Percentiles rank a stretch among this genome's conserved stretches.
Evolutionary conservation across 2,113 vertebrate genomes (phyloP).

Genomic region (Collichthys lucidus): DNA sequence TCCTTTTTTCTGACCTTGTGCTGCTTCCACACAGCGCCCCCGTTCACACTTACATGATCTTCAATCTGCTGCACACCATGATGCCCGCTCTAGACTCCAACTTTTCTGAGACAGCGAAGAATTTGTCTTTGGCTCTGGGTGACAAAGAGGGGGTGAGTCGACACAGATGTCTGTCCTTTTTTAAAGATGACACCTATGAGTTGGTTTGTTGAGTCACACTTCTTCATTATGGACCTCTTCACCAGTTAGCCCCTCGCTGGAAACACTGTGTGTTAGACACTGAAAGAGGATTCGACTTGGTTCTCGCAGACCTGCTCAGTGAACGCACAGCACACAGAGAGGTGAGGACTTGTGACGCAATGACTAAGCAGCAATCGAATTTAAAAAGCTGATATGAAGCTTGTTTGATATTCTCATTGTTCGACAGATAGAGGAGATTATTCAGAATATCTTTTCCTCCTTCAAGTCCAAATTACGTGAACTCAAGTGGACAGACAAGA

Average conservation of each 20-base stretch:
- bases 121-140: conserved; percentile 66
- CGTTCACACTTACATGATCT: conserved; percentile 83
- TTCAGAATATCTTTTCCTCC: conserved; percentile 73
- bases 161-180: too few species aligned
- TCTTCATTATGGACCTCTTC: conserved; percentile 8
- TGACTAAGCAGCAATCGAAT: background rate
- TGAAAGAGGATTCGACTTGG: conserved; percentile 74
- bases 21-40: conserved; percentile 63
- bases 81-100: conserved; percentile 83
- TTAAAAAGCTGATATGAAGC: background rate
- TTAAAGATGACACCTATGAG: background rate
- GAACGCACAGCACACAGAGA: conserved; percentile 63
- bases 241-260: conserved; percentile 81
- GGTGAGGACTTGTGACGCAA: conserved; percentile 38
- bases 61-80: conserved; percentile 83
- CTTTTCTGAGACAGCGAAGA: conserved; percentile 73
- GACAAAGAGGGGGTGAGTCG: conserved; percentile 64
- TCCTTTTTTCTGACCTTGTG: background rate
- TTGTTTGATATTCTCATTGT: conserved; percentile 2
- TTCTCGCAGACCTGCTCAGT: conserved; percentile 71
- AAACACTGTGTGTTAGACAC: conserved; percentile 79
- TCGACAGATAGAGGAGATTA: conserved; percentile 78
- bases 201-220: conserved; percentile 14
- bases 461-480: conserved; percentile 74
- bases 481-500: conserved; percentile 73